Percentiles rank a stretch among this genome's conserved stretches.
Conservation (phyloP, 2,113 vertebrate genomes). For the mouse (Mus musculus) region DNA sequence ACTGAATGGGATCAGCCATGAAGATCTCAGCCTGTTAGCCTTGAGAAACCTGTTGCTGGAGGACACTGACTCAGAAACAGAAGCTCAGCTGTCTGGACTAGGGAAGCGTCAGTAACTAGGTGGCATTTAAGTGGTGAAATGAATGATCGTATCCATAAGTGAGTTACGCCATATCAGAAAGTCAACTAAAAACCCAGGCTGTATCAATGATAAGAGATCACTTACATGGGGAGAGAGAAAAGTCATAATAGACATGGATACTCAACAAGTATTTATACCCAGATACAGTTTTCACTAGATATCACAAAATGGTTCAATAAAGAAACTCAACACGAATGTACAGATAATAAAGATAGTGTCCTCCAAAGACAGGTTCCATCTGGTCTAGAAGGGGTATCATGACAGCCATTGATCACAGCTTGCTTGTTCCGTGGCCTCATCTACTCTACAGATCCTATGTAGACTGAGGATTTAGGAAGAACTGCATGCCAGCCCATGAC, state of each 20-base stretch:
- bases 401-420: not conserved
- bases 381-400: not conserved
- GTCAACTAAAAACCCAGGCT: conserved; percentile 19
- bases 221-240: conserved; percentile 24
- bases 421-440: not conserved
- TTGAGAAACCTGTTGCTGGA: not conserved
- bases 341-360: conserved; percentile 8
- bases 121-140: not conserved
- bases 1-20: not conserved
- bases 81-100: not conserved
- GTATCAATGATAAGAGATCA: conserved; percentile 7
- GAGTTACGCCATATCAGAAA: conserved; percentile 6
- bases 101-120: not conserved
- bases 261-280: not conserved
- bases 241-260: conserved; percentile 17
- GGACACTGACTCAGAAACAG: not conserved
- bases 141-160: not conserved
- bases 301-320: conserved; percentile 46
- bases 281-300: conserved; percentile 57
- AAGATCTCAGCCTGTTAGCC: not conserved
- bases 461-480: not conserved
- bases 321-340: not conserved
- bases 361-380: conserved; percentile 6
- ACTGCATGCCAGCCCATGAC: not conserved
- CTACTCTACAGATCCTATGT: not conserved